Percentiles rank a stretch among this genome's conserved stretches.
phyloP scores from a whole-genome alignment of 2,113 vertebrate species.

The Grallaria varia region DNA sequence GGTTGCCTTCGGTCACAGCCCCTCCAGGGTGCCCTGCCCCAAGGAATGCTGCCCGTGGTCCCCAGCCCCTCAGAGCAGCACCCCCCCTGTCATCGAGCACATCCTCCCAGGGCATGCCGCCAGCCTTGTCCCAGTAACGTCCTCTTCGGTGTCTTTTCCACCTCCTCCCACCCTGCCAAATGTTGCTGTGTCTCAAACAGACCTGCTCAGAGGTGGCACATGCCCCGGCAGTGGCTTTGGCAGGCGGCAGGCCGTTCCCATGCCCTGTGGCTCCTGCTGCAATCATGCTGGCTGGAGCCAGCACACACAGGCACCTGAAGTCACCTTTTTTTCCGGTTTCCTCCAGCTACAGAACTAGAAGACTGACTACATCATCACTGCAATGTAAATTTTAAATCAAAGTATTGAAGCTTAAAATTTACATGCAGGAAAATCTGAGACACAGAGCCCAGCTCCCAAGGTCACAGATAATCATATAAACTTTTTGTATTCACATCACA shows the following conservation, averaged over 20 bases:
- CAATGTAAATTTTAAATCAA: neutral
- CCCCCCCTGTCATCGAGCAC: neutral
- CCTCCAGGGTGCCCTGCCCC: neutral
- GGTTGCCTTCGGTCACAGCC: accelerated
- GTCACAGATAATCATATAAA: neutral
- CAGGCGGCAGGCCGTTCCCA: no score
- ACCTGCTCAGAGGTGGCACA: no score
- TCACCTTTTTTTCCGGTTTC: neutral
- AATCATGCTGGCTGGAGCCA: no score
- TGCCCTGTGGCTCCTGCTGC: no score
- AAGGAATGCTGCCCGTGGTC: accelerated
- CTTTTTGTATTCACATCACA: neutral
- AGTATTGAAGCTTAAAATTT: neutral
- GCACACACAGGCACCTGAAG: neutral
- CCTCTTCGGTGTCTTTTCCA: no score
- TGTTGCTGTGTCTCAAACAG: no score
- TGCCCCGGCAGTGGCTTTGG: no score
- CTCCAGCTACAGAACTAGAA: neutral
- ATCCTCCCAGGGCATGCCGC: neutral
- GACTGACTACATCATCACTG: neutral
- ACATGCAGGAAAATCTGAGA: neutral
- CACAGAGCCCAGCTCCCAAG: neutral
- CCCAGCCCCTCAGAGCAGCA: neutral
- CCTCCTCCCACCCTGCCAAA: no score
- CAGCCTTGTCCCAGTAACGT: neutral